Conservation (phyloP, 2,113 vertebrate genomes). For the Zingel zingel region DNA sequence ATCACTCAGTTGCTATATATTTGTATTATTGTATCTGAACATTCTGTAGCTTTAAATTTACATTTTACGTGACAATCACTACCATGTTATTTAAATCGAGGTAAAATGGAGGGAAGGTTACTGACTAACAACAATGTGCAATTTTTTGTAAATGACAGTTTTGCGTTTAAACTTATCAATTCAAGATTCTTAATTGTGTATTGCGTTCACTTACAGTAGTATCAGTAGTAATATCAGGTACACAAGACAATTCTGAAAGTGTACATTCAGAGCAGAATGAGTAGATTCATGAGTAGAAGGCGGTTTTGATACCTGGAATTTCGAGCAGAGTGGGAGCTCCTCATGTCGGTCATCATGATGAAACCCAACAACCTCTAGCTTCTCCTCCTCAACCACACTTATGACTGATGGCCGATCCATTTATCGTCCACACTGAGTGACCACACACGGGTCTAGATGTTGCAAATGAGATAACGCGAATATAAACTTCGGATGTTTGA, state of each 20-base stretch:
- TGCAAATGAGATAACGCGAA: constrained; percentile 12
- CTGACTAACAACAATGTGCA: not conserved
- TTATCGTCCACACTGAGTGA: not conserved
- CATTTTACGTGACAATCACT: not conserved
- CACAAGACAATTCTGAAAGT: not conserved
- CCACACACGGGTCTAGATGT: not conserved
- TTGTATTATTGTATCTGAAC: not conserved
- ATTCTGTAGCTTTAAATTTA: not conserved
- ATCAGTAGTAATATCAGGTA: not conserved
- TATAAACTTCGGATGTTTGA: not conserved
- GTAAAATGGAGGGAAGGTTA: not conserved
- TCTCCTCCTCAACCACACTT: not conserved
- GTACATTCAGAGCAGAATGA: not conserved
- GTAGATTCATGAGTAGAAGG: too few species aligned
- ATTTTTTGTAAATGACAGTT: not conserved
- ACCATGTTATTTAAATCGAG: not conserved
- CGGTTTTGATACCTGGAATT: not conserved
- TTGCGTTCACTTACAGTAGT: not conserved
- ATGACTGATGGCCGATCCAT: constrained; percentile 7
- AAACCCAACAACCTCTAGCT: not conserved
- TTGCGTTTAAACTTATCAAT: not conserved
- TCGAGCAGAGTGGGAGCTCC: constrained; percentile 24
- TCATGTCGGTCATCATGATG: not conserved
- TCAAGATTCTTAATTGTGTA: not conserved
- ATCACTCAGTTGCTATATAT: not conserved